Evolutionary conservation across 2,113 vertebrate genomes (phyloP).

Genomic region (Paradoxurus hermaphroditus): DNA sequence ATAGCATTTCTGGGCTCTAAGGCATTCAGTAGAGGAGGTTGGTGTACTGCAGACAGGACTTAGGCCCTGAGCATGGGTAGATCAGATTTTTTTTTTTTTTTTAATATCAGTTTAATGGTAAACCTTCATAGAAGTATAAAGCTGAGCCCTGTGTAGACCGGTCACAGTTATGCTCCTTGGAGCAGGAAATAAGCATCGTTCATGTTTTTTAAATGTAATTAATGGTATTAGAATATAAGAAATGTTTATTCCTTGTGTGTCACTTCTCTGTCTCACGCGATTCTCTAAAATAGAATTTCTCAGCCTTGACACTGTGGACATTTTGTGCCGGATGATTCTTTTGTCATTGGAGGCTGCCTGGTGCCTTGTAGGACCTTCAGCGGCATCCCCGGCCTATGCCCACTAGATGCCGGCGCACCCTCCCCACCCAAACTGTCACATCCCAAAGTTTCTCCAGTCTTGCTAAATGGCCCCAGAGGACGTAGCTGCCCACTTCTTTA

Average conservation of each 20-base stretch:
- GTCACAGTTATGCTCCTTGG: not conserved
- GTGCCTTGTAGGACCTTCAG: not conserved
- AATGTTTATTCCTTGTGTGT: not conserved
- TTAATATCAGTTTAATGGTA: not conserved
- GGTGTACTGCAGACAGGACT: not conserved
- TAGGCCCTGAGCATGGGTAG: not conserved
- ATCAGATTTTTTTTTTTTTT: not conserved
- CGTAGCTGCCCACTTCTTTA: not conserved
- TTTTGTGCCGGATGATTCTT: not conserved
- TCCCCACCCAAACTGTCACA: not conserved
- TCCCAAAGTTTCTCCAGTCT: not conserved
- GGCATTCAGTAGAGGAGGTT: not conserved
- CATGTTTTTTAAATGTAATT: not conserved
- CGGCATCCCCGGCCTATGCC: not conserved
- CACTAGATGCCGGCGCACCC: not conserved
- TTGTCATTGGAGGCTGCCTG: not conserved
- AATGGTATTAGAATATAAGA: not conserved
- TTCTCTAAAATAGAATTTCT: not conserved
- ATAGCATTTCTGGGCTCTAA: not conserved
- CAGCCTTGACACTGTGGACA: fast-evolving
- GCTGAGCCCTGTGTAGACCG: not conserved
- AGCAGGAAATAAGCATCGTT: not conserved
- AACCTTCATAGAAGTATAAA: not conserved
- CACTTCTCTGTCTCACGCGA: not conserved
- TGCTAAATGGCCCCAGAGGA: not conserved